Percentiles rank a stretch among this genome's conserved stretches.
Conservation (phyloP, 2,888 invertebrate species). For the Nymphalis urticae region DNA sequence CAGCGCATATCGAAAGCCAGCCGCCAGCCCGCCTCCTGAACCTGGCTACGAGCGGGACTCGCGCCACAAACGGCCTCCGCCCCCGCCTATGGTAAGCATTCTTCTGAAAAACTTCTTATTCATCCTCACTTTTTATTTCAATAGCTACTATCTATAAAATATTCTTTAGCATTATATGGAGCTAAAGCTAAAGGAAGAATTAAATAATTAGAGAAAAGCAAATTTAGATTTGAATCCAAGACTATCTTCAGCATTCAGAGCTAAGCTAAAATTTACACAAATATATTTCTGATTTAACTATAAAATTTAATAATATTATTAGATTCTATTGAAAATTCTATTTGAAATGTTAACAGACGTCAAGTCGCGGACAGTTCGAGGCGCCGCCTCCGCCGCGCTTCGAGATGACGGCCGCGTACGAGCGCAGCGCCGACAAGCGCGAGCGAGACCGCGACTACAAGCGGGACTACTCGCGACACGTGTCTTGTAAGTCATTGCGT, state of each 20-base stretch:
- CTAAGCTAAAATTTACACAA: too few species aligned
- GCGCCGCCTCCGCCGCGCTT: constrained; percentile 82
- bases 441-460: constrained; percentile 77
- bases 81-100: constrained; percentile 58
- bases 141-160: too few species aligned
- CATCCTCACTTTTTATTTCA: background rate
- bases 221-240: too few species aligned
- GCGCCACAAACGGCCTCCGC: constrained; percentile 67
- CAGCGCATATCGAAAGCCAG: constrained; percentile 68
- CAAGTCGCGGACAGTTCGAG: constrained; percentile 73
- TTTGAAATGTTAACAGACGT: constrained; percentile 48
- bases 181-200: too few species aligned
- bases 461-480: constrained; percentile 72
- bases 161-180: too few species aligned
- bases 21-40: constrained; percentile 65
- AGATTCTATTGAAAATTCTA: too few species aligned
- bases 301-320: too few species aligned
- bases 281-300: too few species aligned
- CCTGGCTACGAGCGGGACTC: constrained; percentile 69
- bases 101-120: background rate
- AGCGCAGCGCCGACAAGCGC: constrained; percentile 68
- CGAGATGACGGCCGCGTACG: constrained; percentile 71
- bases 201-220: too few species aligned
- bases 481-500: constrained; percentile 58
- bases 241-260: too few species aligned